Evolutionary conservation across 2,113 vertebrate species (phyloP), one percentile per base, ranked within the genome.

Genomic region (Canis aureus): DNA sequence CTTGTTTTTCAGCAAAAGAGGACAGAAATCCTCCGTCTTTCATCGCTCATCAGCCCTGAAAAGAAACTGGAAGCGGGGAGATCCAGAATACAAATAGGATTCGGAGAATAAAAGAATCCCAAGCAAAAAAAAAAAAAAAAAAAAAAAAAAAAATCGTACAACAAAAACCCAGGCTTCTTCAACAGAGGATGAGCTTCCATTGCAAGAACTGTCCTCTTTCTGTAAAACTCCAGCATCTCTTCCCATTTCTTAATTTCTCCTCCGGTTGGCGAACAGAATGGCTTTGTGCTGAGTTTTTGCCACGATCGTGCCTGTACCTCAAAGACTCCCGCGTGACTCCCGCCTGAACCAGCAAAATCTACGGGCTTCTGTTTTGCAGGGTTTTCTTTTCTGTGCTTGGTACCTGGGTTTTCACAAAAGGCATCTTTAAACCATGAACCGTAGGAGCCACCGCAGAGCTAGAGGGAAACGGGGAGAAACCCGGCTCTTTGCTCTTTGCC

Each of bases 121-220:
- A 4, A 8, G 4, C 2, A 43, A 43, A 43, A 43, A 43, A 43
- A 43, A 43, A 43, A 43, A 38, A 5, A 38, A 38, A 38, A 38
- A 38, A 4, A 38, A 43, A 43, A 43, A 43, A 43, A 43, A 25
- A 29, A 23, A 43, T 81, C 22, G 35, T 51, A 2, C 43, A 4
- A 1, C 1, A 16, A 27, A 25, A 53, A 7, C 12, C 12, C 69
- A 19, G 51, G 4, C 20, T 11, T 19, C 3, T 2, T 7, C 4
- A 6, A 25, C 1, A 43, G 43, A 7, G 43, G 43, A 35, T 0
- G 0, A 2, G 1, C 15, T 60, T 19, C 11, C 23, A 0, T 3
- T 5, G 67, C 80, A 22, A 57, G 23, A 51, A n/a, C 11, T 19
- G 12, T 49, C 9, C 10, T 8, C 69, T 57, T 49, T 55, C 57